Conservation (phyloP, 35 echinoderm and acorn worm species). For the Acanthaster planci region DNA sequence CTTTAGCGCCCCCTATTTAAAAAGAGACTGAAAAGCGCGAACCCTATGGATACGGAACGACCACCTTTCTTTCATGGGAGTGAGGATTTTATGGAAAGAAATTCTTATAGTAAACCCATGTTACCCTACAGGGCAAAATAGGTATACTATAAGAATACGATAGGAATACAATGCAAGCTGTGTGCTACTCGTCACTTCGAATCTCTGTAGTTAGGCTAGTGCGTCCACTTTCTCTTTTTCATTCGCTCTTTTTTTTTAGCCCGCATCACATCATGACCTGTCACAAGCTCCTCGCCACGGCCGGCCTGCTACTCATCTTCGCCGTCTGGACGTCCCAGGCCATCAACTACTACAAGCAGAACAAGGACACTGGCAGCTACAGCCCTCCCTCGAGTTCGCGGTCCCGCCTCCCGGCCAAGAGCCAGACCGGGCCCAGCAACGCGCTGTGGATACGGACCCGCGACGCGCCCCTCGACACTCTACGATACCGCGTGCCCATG, state of each 20-base stretch:
- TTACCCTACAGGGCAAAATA: too few relatives aligned
- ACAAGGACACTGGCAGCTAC: not conserved
- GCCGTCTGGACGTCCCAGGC: not conserved
- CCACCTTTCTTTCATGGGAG: too few relatives aligned
- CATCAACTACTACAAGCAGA: constrained; percentile 23
- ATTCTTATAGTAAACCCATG: too few relatives aligned
- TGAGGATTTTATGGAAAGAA: too few relatives aligned
- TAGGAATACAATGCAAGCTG: too few relatives aligned
- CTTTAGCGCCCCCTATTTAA: too few relatives aligned
- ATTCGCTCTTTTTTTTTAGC: not conserved
- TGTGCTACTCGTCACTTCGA: too few relatives aligned
- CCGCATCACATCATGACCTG: not conserved
- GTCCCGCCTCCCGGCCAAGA: not conserved
- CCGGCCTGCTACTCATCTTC: not conserved
- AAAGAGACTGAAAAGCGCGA: too few relatives aligned
- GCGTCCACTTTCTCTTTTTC: not conserved
- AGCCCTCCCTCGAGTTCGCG: not conserved
- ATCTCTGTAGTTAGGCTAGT: too few relatives aligned
- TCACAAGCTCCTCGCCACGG: constrained; percentile 1
- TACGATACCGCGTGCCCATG: constrained; percentile 2
- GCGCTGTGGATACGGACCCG: constrained; percentile 15
- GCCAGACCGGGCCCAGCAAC: not conserved
- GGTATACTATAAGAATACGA: too few relatives aligned
- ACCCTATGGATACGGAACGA: too few relatives aligned
- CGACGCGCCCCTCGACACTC: not conserved